These are phyloP conservation scores for Pentalonia nigronervosa DNA, from an alignment of 1,140 invertebrate species.

Conservation along the genomic window DNA sequence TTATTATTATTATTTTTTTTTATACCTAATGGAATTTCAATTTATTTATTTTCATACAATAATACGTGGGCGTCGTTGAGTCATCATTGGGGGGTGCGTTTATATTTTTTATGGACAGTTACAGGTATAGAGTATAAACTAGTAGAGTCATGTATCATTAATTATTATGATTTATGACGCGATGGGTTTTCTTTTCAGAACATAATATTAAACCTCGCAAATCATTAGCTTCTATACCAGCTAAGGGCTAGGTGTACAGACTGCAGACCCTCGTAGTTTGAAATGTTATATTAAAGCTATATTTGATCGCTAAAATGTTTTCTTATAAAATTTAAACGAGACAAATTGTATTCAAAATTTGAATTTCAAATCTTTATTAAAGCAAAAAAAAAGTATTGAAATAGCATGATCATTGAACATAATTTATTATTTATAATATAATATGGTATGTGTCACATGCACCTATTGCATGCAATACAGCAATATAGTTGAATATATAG, in stretches of 20 bases:
- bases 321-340: neutral
- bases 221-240: neutral
- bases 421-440: neutral
- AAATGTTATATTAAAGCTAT: neutral
- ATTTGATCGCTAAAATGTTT: neutral
- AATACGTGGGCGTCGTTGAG: neutral
- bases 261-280: neutral
- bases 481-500: neutral
- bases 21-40: neutral
- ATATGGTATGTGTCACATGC: neutral
- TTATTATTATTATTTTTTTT: neutral
- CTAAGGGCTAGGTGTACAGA: neutral
- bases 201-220: neutral
- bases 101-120: neutral
- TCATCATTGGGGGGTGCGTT: neutral
- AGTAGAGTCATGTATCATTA: neutral
- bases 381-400: neutral
- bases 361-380: neutral
- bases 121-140: neutral
- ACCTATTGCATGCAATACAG: neutral
- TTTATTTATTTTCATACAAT: neutral
- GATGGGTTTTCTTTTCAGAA: neutral
- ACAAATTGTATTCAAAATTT: neutral
- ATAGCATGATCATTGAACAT: neutral
- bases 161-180: neutral